Evolutionary conservation across 1,140 invertebrate genomes (phyloP).

Genomic region (Hirudo medicinalis): DNA sequence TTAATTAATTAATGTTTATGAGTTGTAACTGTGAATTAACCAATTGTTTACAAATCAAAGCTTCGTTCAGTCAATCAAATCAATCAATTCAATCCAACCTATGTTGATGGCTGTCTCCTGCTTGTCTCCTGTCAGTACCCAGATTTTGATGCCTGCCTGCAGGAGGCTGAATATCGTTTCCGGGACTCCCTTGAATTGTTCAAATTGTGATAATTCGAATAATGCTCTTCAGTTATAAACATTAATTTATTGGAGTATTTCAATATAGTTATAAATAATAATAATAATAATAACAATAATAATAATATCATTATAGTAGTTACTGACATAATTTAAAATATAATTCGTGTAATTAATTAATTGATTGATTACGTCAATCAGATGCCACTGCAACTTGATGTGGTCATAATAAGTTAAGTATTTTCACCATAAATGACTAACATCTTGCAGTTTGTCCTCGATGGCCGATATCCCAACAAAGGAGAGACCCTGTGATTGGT

Average conservation of each 20-base stretch:
- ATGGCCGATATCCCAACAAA: conserved; percentile 85
- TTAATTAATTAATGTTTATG: too few relatives aligned
- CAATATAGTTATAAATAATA: too few relatives aligned
- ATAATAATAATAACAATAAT: too few relatives aligned
- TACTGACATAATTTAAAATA: too few relatives aligned
- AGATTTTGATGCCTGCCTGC: conserved; percentile 70
- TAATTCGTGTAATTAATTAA: too few relatives aligned
- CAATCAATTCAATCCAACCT: conserved; percentile 40
- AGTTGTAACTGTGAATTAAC: neutral
- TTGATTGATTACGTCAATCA: too few relatives aligned
- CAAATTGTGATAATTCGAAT: too few relatives aligned
- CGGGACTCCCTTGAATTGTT: conserved; percentile 40
- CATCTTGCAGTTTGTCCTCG: conserved; percentile 85
- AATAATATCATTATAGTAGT: too few relatives aligned
- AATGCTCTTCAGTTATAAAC: too few relatives aligned
- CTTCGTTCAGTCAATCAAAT: neutral
- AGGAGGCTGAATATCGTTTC: conserved; percentile 69
- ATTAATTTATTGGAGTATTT: too few relatives aligned
- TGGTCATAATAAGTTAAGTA: too few relatives aligned
- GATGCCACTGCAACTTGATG: too few relatives aligned
- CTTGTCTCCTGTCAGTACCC: conserved; percentile 96
- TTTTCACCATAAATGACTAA: neutral
- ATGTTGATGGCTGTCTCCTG: conserved; percentile 99
- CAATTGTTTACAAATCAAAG: neutral
- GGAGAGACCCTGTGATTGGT: conserved; percentile 46